Evolutionary conservation across 2,888 invertebrate genomes (phyloP).

Genomic region (Chrysolina haemoptera): DNA sequence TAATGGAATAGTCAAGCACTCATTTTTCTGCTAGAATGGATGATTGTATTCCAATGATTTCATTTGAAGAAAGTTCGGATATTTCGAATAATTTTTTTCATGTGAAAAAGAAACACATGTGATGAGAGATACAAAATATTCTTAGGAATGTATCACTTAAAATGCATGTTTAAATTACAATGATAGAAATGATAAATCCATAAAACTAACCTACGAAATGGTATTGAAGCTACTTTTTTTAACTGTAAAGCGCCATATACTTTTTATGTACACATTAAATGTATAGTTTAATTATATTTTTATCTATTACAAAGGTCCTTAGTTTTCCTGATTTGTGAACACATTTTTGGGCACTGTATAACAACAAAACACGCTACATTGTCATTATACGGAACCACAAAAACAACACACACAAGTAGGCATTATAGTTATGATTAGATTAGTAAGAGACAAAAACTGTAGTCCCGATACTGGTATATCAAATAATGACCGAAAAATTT

Average conservation of each 20-base stretch:
- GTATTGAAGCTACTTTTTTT: constrained; percentile 62
- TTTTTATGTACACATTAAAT: constrained; percentile 64
- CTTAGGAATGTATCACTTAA: constrained; percentile 63
- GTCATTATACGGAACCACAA: constrained; percentile 43
- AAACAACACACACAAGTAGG: constrained; percentile 55
- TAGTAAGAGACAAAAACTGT: constrained; percentile 33
- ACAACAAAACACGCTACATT: constrained; percentile 43
- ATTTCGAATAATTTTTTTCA: constrained; percentile 34
- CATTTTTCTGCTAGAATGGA: constrained; percentile 56
- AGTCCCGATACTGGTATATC: constrained; percentile 11
- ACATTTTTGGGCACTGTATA: constrained; percentile 49
- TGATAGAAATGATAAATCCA: constrained; percentile 48
- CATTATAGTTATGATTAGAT: constrained; percentile 49
- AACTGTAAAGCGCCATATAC: constrained; percentile 64
- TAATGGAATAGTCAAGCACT: constrained; percentile 55
- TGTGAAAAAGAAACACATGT: constrained; percentile 42
- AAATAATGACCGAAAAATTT: constrained; percentile 33
- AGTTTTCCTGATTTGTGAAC: constrained; percentile 58
- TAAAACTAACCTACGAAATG: constrained; percentile 60
- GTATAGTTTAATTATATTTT: constrained; percentile 57
- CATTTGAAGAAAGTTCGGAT: constrained; percentile 36
- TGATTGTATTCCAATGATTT: constrained; percentile 55
- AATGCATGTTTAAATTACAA: constrained; percentile 58
- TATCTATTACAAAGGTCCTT: constrained; percentile 57
- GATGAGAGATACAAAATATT: constrained; percentile 51